Conservation (phyloP, 2,797 vertebrate species). For the Lates japonicus region DNA sequence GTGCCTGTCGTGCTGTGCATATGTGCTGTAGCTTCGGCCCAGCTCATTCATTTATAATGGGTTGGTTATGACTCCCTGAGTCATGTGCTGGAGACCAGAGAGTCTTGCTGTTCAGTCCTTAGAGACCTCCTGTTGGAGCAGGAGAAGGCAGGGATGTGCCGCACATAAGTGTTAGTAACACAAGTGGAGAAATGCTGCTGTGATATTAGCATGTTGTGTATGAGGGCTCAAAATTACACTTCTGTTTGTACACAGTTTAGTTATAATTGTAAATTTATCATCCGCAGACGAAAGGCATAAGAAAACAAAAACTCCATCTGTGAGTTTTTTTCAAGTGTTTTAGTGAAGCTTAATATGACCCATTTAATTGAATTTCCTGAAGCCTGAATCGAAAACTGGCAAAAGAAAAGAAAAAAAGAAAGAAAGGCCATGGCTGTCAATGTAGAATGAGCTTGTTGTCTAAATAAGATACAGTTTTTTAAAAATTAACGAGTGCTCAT, state of each 20-base stretch:
- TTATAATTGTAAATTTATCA: conserved; percentile 38
- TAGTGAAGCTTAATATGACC: conserved; percentile 8
- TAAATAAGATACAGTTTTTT: background rate
- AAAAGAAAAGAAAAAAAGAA: background rate
- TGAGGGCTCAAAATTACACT: conserved; percentile 17
- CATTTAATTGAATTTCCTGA: conserved; percentile 28
- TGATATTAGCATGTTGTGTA: conserved; percentile 25
- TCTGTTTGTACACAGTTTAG: conserved; percentile 37
- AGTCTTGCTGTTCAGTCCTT: conserved; percentile 76
- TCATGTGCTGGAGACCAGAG: conserved; percentile 66
- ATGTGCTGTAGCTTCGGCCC: conserved; percentile 64
- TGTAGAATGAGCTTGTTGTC: background rate
- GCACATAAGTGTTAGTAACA: conserved; percentile 28
- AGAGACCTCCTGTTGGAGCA: conserved; percentile 75
- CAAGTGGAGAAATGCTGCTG: conserved; percentile 19
- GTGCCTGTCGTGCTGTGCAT: conserved; percentile 70
- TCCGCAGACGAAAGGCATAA: conserved; percentile 18
- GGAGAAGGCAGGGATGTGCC: conserved; percentile 54
- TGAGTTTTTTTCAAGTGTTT: conserved; percentile 22
- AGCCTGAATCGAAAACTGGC: background rate
- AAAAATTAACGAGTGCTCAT: background rate
- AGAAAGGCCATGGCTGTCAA: background rate
- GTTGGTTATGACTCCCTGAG: conserved; percentile 79
- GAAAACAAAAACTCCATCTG: conserved; percentile 34
- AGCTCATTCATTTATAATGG: conserved; percentile 83